Conservation (phyloP, 2,113 vertebrate species). For the Bettongia penicillata region DNA sequence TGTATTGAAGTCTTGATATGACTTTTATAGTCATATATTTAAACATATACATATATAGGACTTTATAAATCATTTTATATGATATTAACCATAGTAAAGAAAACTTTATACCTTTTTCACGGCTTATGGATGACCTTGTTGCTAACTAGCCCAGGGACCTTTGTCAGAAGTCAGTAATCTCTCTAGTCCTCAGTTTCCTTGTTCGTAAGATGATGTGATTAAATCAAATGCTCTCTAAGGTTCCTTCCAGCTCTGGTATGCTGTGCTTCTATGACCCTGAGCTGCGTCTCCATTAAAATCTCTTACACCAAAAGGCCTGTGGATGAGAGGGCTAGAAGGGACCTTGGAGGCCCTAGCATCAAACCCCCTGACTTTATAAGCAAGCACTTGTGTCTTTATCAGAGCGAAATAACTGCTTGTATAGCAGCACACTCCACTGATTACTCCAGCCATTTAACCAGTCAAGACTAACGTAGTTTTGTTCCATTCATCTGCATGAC, state of each 20-base stretch:
- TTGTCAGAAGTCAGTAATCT: neutral
- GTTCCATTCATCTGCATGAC: neutral
- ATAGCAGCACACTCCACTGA: neutral
- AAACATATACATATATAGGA: neutral
- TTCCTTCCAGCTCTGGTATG: neutral
- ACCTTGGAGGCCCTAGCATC: neutral
- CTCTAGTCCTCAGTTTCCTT: slow-evolving; percentile 12
- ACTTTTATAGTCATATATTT: neutral
- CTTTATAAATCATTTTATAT: neutral
- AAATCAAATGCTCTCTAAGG: neutral
- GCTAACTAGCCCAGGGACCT: neutral
- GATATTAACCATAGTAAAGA: neutral
- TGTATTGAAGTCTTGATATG: neutral
- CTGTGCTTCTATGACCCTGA: neutral
- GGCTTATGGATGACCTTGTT: neutral
- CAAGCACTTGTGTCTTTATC: neutral
- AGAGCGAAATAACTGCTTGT: neutral
- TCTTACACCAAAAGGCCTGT: neutral
- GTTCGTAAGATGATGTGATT: neutral
- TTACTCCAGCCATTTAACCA: slow-evolving; percentile 13
- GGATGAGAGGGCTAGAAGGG: neutral
- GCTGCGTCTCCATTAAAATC: neutral
- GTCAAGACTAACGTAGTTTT: neutral
- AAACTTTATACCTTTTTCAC: neutral
- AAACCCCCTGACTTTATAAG: neutral